Evolutionary conservation across 2,888 invertebrate genomes (phyloP).

Genomic region (Cantharis nigra): DNA sequence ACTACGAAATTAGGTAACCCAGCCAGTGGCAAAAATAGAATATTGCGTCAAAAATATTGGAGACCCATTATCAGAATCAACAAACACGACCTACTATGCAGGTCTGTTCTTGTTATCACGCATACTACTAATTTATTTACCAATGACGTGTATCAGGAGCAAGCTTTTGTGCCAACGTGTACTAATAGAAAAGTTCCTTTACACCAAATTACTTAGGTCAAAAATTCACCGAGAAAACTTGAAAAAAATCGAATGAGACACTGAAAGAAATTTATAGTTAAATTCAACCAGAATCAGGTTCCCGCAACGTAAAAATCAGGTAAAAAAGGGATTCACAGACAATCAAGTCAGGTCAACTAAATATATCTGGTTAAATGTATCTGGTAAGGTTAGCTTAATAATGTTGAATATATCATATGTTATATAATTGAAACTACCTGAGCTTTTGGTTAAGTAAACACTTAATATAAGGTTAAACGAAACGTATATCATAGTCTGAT

Average conservation of each 20-base stretch:
- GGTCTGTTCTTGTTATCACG: conserved; percentile 2
- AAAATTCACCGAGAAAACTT: neutral
- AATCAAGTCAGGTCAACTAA: too few species aligned
- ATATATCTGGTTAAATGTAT: too few species aligned
- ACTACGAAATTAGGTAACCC: neutral
- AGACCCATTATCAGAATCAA: conserved; percentile 1
- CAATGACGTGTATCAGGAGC: neutral
- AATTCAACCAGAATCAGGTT: too few species aligned
- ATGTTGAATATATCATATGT: too few species aligned
- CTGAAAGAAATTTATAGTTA: too few species aligned
- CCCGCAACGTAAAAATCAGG: too few species aligned
- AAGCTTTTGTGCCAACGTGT: conserved; percentile 2
- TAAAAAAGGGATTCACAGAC: too few species aligned
- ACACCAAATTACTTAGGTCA: neutral
- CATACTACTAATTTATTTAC: conserved; percentile 2
- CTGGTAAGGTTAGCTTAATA: too few species aligned
- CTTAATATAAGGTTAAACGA: too few species aligned
- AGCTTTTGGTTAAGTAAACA: too few species aligned
- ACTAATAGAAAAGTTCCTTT: neutral
- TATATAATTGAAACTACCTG: too few species aligned
- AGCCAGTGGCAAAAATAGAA: neutral
- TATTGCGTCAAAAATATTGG: neutral
- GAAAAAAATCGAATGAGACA: neutral
- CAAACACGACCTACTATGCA: conserved; percentile 1
- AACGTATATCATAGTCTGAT: too few species aligned